Evolutionary conservation across 2,888 invertebrate species (phyloP).

Genomic region (Chrysolina americana): DNA sequence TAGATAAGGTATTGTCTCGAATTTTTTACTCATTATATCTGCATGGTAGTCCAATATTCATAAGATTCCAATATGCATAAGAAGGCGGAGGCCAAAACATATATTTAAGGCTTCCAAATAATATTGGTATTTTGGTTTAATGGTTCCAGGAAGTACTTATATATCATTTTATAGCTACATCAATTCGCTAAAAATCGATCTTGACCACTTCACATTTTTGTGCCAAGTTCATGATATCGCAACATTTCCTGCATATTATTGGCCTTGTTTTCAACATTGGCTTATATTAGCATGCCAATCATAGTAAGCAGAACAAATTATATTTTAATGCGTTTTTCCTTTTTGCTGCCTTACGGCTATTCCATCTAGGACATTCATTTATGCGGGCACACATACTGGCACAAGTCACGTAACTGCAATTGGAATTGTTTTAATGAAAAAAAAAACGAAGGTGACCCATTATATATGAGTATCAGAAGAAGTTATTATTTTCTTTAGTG

Average conservation of each 20-base stretch:
- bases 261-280: conserved; percentile 34
- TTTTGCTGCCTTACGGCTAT: conserved; percentile 15
- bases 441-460: not conserved
- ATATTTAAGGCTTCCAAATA: not conserved
- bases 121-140: not conserved
- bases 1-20: no score
- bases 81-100: not conserved
- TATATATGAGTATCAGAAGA: not conserved
- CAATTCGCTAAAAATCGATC: conserved; percentile 24
- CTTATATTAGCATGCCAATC: conserved; percentile 36
- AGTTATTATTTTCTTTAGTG: no score
- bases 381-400: conserved; percentile 14
- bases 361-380: conserved; percentile 27
- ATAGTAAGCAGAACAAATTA: conserved; percentile 22
- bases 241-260: conserved; percentile 30
- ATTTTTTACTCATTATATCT: no score
- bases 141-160: not conserved
- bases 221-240: conserved; percentile 39
- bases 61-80: not conserved
- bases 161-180: not conserved
- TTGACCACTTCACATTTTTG: conserved; percentile 23
- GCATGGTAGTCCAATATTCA: no score
- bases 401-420: conserved; percentile 13
- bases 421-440: not conserved
- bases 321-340: conserved; percentile 29